Conservation (phyloP, 2,888 invertebrate species). For the Magallana nippona region DNA sequence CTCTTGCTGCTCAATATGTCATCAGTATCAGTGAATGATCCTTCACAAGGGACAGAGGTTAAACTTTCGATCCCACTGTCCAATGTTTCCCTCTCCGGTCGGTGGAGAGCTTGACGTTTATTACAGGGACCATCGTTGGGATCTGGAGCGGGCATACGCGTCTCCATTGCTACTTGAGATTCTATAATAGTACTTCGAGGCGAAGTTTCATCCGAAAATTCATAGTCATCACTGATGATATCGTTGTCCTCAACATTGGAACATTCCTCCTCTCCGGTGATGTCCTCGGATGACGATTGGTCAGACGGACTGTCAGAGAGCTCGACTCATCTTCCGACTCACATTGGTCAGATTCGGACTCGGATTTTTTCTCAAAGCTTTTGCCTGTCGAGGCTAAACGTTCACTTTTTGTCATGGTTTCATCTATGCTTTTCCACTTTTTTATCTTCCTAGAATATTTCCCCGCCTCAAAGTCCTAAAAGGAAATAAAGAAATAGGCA, state of each 20-base stretch:
- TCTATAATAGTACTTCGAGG: too few species aligned
- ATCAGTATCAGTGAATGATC: neutral
- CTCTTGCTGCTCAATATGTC: neutral
- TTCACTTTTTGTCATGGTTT: slow-evolving; percentile 34
- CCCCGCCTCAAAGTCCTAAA: slow-evolving; percentile 23
- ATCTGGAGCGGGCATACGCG: too few species aligned
- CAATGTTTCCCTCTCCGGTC: neutral
- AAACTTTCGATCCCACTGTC: slow-evolving; percentile 18
- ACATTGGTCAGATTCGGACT: neutral
- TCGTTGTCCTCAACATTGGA: too few species aligned
- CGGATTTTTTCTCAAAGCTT: neutral
- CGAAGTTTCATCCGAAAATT: too few species aligned
- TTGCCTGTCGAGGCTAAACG: slow-evolving; percentile 8
- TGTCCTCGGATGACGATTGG: neutral
- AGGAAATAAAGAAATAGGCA: neutral
- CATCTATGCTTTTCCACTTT: slow-evolving; percentile 14
- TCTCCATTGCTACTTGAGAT: too few species aligned
- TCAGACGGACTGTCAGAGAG: neutral
- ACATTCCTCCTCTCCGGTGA: neutral
- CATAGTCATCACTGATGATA: too few species aligned
- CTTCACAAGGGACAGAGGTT: neutral
- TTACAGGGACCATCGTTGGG: too few species aligned
- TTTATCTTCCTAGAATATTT: slow-evolving; percentile 5
- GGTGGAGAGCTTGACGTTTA: neutral
- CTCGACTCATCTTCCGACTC: neutral